These are phyloP conservation scores for Tamandua tetradactyla DNA, from an alignment of 2,797 vertebrate species.

Conservation along the genomic window DNA sequence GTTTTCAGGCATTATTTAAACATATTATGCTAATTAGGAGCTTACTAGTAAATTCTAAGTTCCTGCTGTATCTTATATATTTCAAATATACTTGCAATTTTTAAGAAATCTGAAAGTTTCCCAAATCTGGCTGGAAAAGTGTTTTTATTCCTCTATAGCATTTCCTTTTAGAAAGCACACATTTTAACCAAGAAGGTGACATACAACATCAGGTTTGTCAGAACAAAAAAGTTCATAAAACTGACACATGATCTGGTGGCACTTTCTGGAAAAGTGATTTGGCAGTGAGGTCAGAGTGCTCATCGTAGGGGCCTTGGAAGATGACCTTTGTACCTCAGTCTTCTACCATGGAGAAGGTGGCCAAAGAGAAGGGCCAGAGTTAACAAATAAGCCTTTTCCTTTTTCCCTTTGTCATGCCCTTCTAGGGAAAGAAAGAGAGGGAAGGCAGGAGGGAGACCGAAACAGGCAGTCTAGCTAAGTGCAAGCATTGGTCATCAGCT, in stretches of 20 bases:
- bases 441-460: background rate
- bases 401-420: background rate
- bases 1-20: background rate
- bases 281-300: constrained; percentile 67
- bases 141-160: background rate
- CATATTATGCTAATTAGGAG: background rate
- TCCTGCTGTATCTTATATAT: background rate
- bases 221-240: constrained; percentile 70
- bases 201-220: constrained; percentile 25
- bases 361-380: background rate
- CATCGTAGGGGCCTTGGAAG: constrained; percentile 43
- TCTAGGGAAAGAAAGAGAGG: background rate
- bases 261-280: constrained; percentile 77
- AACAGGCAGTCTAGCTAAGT: background rate
- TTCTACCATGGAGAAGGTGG: constrained; percentile 9
- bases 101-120: constrained; percentile 5
- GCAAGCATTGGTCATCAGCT: background rate
- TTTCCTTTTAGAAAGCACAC: constrained; percentile 39
- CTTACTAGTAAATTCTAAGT: constrained; percentile 3
- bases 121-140: constrained; percentile 21
- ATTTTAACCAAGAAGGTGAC: constrained; percentile 49
- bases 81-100: constrained; percentile 29
- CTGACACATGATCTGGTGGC: constrained; percentile 68
- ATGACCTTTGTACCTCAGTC: constrained; percentile 64
- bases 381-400: constrained; percentile 53